These are phyloP conservation scores for Smittia aterrima DNA, from an alignment of 2,888 invertebrate genomes.

Conservation along the genomic window DNA sequence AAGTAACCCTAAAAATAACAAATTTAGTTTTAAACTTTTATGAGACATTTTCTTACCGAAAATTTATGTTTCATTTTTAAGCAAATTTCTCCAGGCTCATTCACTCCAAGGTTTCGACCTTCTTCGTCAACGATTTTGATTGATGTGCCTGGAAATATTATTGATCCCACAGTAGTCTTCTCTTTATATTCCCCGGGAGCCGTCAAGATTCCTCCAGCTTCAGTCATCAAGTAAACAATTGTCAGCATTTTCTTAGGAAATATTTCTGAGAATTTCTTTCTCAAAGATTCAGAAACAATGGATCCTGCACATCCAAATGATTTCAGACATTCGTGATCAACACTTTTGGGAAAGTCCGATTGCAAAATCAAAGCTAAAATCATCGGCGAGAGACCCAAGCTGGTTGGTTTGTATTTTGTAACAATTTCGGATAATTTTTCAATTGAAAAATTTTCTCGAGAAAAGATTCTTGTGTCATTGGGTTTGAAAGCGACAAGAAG, in stretches of 20 bases:
- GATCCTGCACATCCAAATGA: slow-evolving; percentile 44
- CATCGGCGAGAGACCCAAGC: neutral
- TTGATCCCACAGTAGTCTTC: neutral
- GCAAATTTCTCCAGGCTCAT: slow-evolving; percentile 6
- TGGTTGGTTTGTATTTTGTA: neutral
- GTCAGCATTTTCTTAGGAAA: slow-evolving; percentile 47
- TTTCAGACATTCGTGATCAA: slow-evolving; percentile 24
- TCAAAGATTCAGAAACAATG: slow-evolving; percentile 44
- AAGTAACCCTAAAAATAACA: slow-evolving; percentile 49
- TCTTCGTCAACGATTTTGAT: slow-evolving; percentile 19
- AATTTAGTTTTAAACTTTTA: slow-evolving; percentile 47
- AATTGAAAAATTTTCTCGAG: too few species aligned
- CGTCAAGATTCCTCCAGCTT: slow-evolving; percentile 46
- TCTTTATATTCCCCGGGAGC: neutral
- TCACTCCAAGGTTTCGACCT: slow-evolving; percentile 5
- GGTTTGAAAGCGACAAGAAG: neutral
- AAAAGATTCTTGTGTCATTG: neutral
- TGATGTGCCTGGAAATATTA: neutral
- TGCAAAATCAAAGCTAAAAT: neutral
- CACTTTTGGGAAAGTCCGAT: slow-evolving; percentile 42
- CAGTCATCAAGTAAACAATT: slow-evolving; percentile 49
- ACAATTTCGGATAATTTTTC: too few species aligned
- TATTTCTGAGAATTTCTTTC: slow-evolving; percentile 47
- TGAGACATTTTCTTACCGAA: neutral
- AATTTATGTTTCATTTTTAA: neutral